A percentile compares a stretch with the other conserved stretches of the same genome.
phyloP scores from a whole-genome alignment of 2,797 vertebrate genomes.

The Sebastes matsubarae region DNA sequence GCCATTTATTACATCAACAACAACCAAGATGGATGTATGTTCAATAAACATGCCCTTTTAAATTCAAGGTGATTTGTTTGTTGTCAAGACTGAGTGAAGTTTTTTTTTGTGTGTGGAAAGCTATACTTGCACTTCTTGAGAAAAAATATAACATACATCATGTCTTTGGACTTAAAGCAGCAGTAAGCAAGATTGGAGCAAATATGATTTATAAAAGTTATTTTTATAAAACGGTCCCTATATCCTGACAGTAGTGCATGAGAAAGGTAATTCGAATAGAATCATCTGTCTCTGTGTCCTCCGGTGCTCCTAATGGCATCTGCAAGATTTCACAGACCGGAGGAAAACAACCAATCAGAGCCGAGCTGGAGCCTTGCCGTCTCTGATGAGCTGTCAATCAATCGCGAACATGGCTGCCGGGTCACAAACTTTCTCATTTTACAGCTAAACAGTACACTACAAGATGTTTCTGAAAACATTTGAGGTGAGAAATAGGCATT shows the following conservation, averaged over 20 bases:
- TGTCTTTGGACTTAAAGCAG: background rate
- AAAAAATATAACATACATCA: background rate
- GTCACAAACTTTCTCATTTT: no score
- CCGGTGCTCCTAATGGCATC: no score
- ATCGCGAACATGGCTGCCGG: fast-evolving
- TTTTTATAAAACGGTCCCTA: no score
- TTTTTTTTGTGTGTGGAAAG: background rate
- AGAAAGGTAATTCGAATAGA: fast-evolving
- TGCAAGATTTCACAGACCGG: no score
- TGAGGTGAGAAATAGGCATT: no score
- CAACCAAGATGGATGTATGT: conserved; percentile 67
- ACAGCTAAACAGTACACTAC: no score
- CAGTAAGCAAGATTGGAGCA: no score
- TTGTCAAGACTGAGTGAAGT: background rate
- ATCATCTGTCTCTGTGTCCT: no score
- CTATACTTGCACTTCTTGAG: background rate
- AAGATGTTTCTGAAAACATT: no score
- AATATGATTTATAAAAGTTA: no score
- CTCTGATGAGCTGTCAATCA: background rate
- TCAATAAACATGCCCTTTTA: conserved; percentile 73
- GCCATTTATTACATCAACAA: conserved; percentile 69
- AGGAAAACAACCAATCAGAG: no score
- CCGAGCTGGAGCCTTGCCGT: background rate
- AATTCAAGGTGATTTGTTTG: conserved; percentile 25
- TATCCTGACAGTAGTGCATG: no score